A percentile compares a stretch with the other conserved stretches of the same genome.
These are phyloP conservation scores for Spilarctia lutea DNA, from an alignment of 2,888 invertebrate genomes.

Conservation along the genomic window DNA sequence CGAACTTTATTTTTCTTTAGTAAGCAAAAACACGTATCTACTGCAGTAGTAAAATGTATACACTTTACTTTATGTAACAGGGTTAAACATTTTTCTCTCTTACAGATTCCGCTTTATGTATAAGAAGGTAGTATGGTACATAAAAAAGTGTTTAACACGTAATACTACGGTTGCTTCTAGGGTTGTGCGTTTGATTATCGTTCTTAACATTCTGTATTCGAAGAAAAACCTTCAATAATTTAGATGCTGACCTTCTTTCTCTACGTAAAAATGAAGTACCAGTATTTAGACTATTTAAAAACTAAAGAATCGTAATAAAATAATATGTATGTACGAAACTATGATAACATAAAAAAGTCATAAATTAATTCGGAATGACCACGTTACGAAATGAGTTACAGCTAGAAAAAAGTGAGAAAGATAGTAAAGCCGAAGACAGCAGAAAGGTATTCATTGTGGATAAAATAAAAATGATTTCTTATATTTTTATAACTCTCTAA, in stretches of 20 bases:
- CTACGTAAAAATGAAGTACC: not conserved
- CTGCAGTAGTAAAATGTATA: not conserved
- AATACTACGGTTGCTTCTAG: not conserved
- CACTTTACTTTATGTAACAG: not conserved
- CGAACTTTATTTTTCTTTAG: not conserved
- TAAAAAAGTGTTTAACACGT: slow-evolving; percentile 4
- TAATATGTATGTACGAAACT: not conserved
- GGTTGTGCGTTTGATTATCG: not conserved
- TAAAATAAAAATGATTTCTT: too few relatives aligned
- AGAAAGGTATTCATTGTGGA: too few relatives aligned
- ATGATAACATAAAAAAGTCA: too few relatives aligned
- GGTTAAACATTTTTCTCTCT: not conserved
- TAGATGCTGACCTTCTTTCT: not conserved
- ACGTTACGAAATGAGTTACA: too few relatives aligned
- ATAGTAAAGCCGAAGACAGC: not conserved
- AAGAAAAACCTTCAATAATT: not conserved
- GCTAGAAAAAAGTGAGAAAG: too few relatives aligned
- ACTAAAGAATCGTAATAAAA: not conserved
- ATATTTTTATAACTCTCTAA: too few relatives aligned
- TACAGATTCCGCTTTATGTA: not conserved
- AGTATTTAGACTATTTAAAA: not conserved
- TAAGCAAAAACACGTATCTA: slow-evolving; percentile 4
- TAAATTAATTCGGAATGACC: too few relatives aligned
- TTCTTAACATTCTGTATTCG: not conserved
- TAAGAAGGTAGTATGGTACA: not conserved